These are phyloP conservation scores for Lucifuga dentata DNA, from an alignment of 2,113 vertebrate genomes.

Conservation along the genomic window DNA sequence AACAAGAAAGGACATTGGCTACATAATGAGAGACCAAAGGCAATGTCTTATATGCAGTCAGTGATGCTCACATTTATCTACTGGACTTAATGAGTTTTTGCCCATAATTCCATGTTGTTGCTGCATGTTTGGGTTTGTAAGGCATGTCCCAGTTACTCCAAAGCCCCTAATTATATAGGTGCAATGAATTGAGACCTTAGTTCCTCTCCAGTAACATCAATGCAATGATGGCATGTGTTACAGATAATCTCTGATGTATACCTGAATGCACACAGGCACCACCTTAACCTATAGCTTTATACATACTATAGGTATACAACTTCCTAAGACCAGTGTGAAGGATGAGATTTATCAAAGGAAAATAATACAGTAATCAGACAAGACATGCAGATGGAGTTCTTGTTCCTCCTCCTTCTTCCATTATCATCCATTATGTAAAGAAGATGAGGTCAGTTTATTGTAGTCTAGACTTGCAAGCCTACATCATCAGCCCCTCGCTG, in stretches of 20 bases:
- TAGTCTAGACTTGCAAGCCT: conserved; percentile 67
- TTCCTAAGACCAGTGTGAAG: not conserved
- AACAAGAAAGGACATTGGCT: conserved; percentile 23
- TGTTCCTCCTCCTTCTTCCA: conserved; percentile 14
- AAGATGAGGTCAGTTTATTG: conserved; percentile 54
- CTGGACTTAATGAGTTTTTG: conserved; percentile 36
- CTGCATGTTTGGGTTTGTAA: conserved; percentile 24
- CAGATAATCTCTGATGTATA: not conserved
- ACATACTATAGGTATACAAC: no score
- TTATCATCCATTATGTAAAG: conserved; percentile 52
- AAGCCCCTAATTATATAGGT: conserved; percentile 21
- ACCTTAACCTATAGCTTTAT: not conserved
- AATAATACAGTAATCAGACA: conserved; percentile 11
- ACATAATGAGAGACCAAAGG: conserved; percentile 46
- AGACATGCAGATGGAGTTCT: conserved; percentile 16
- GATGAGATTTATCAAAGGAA: conserved; percentile 15
- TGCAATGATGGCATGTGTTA: not conserved
- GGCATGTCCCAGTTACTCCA: conserved; percentile 20
- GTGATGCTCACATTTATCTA: conserved; percentile 24
- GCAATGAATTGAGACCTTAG: conserved; percentile 17
- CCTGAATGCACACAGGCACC: not conserved
- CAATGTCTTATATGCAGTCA: conserved; percentile 16
- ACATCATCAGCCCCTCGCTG: conserved; percentile 40
- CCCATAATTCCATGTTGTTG: conserved; percentile 29
- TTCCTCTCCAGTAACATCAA: conserved; percentile 23